phyloP scores from a whole-genome alignment of 2,113 vertebrate genomes.

The Octodon degus region DNA sequence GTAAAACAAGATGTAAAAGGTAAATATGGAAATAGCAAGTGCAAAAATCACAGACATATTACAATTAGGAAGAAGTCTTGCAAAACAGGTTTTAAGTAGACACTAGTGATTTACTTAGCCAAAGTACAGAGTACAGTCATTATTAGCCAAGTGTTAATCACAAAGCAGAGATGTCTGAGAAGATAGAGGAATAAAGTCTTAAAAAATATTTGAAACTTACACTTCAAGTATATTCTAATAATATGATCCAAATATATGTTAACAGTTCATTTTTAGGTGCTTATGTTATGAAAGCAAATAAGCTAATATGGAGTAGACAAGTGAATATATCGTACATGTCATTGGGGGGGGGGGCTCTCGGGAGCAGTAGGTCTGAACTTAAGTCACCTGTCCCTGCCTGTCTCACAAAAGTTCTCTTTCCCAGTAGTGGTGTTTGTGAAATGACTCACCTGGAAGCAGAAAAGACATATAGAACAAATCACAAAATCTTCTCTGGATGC shows the following conservation, averaged over 20 bases:
- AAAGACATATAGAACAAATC: constrained; percentile 95
- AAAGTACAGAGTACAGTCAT: background rate
- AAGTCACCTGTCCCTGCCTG: background rate
- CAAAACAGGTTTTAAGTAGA: constrained; percentile 47
- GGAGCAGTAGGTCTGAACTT: background rate
- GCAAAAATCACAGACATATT: background rate
- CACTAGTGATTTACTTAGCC: background rate
- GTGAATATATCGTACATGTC: background rate
- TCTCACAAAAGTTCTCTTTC: constrained; percentile 31
- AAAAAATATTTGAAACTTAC: constrained; percentile 24
- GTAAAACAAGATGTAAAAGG: background rate
- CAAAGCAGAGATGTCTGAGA: constrained; percentile 29
- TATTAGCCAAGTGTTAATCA: background rate
- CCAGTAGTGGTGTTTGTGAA: background rate
- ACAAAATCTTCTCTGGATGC: constrained; percentile 96
- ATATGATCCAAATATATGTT: background rate
- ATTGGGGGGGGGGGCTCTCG: background rate
- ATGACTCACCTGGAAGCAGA: constrained; percentile 95
- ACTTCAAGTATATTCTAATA: constrained; percentile 45
- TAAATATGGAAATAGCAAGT: background rate
- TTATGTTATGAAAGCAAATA: constrained; percentile 15
- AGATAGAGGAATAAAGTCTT: background rate
- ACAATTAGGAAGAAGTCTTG: constrained; percentile 18
- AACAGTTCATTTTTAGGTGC: background rate
- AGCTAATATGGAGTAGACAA: background rate